phyloP scores from a whole-genome alignment of 2,888 invertebrate species.

The Drosophila dives region DNA sequence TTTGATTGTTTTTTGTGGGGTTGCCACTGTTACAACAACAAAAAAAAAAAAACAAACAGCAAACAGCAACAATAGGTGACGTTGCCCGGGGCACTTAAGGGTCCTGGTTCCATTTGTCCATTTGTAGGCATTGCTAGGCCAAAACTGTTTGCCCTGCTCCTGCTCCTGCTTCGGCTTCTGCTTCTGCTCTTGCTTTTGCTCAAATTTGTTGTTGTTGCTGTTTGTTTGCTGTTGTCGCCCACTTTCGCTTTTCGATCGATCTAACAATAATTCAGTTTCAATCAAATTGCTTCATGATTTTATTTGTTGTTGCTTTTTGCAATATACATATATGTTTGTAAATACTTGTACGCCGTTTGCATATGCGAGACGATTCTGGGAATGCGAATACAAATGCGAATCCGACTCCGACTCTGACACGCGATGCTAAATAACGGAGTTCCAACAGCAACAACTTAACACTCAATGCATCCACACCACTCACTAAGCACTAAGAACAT shows the following conservation, averaged over 20 bases:
- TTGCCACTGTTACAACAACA: slow-evolving; percentile 21
- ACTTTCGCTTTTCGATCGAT: slow-evolving; percentile 81
- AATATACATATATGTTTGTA: slow-evolving; percentile 23
- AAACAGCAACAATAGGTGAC: slow-evolving; percentile 34
- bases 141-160: slow-evolving; percentile 33
- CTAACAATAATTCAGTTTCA: slow-evolving; percentile 81
- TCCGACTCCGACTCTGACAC: slow-evolving; percentile 34
- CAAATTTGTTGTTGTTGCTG: slow-evolving; percentile 7
- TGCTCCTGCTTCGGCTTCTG: background rate
- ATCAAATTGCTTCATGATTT: slow-evolving; percentile 65
- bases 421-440: slow-evolving; percentile 37
- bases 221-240: slow-evolving; percentile 41
- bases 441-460: slow-evolving; percentile 31
- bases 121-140: slow-evolving; percentile 62
- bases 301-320: slow-evolving; percentile 39
- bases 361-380: slow-evolving; percentile 44
- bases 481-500: slow-evolving; percentile 1
- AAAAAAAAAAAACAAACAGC: background rate
- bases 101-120: slow-evolving; percentile 55
- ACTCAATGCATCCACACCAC: slow-evolving; percentile 4
- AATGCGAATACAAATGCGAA: slow-evolving; percentile 23
- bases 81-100: slow-evolving; percentile 74
- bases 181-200: background rate
- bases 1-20: slow-evolving; percentile 72
- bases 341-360: slow-evolving; percentile 35